These are phyloP conservation scores for Gorsachius magnificus DNA, from an alignment of 2,797 vertebrate species.

Conservation along the genomic window DNA sequence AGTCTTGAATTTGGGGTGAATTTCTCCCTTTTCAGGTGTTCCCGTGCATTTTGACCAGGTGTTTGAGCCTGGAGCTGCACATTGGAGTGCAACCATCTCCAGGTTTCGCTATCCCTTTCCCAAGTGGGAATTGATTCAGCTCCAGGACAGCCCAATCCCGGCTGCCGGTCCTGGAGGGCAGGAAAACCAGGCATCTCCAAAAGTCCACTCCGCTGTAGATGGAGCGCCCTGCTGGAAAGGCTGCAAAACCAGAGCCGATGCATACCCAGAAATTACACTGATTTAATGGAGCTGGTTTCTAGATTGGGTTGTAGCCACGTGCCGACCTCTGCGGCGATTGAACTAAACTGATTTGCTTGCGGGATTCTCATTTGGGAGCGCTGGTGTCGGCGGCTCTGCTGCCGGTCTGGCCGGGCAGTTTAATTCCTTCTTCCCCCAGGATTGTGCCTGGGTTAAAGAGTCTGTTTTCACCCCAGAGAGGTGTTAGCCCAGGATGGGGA, in stretches of 20 bases:
- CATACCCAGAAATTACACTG: background rate
- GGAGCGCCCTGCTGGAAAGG: background rate
- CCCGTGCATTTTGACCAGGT: too few relatives aligned
- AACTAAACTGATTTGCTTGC: background rate
- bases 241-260: background rate
- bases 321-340: background rate
- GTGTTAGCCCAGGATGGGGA: background rate
- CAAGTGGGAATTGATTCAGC: background rate
- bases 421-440: background rate
- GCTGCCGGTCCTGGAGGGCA: background rate
- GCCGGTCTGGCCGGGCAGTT: rapidly evolving
- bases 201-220: background rate
- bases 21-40: background rate
- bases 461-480: background rate
- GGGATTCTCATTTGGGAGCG: background rate
- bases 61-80: background rate
- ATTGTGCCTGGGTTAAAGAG: rapidly evolving
- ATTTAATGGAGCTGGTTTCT: background rate
- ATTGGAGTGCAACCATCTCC: rapidly evolving
- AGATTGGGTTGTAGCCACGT: background rate
- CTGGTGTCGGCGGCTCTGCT: background rate
- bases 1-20: background rate
- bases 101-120: background rate
- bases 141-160: rapidly evolving
- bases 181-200: background rate